Percentiles rank a stretch among this genome's conserved stretches.
Conservation (phyloP, 1,140 invertebrate genomes). For the Propsilocerus akamusi region DNA sequence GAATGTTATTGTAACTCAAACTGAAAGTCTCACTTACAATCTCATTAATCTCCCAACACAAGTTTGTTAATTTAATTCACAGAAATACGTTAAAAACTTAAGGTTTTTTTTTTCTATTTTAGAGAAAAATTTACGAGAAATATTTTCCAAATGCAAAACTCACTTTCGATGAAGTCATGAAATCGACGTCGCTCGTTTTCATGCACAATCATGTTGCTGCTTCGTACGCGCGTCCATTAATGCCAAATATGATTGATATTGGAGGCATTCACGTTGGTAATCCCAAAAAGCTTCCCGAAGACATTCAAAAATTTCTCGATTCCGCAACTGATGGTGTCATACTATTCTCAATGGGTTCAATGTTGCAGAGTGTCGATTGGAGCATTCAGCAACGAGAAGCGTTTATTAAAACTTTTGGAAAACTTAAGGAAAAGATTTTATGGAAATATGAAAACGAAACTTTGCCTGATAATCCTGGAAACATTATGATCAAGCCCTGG, state of each 20-base stretch:
- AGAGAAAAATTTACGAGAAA: conserved; percentile 13
- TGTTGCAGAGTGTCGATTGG: conserved; percentile 24
- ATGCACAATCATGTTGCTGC: conserved; percentile 21
- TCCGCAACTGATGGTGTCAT: conserved; percentile 37
- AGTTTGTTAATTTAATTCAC: no score
- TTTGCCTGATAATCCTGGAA: conserved; percentile 22
- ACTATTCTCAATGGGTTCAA: conserved; percentile 39
- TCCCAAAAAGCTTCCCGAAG: conserved; percentile 17
- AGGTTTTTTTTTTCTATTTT: no score
- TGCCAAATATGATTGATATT: conserved; percentile 17
- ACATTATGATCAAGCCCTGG: conserved; percentile 36
- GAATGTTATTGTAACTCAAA: conserved; percentile 16
- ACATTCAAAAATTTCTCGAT: conserved; percentile 37
- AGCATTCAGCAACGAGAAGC: conserved; percentile 24
- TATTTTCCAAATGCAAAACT: conserved; percentile 12
- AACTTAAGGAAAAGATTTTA: conserved; percentile 33
- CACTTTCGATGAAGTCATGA: conserved; percentile 9
- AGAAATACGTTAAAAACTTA: no score
- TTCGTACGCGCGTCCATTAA: conserved; percentile 14
- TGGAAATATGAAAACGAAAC: conserved; percentile 41
- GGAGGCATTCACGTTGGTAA: neutral
- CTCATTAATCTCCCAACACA: conserved; percentile 12
- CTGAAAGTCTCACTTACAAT: conserved; percentile 6
- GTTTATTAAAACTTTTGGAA: conserved; percentile 29
- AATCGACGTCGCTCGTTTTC: conserved; percentile 16